A percentile compares a stretch with the other conserved stretches of the same genome.
phyloP scores from a whole-genome alignment of 1,140 invertebrate species.

The Bombus superbus region DNA sequence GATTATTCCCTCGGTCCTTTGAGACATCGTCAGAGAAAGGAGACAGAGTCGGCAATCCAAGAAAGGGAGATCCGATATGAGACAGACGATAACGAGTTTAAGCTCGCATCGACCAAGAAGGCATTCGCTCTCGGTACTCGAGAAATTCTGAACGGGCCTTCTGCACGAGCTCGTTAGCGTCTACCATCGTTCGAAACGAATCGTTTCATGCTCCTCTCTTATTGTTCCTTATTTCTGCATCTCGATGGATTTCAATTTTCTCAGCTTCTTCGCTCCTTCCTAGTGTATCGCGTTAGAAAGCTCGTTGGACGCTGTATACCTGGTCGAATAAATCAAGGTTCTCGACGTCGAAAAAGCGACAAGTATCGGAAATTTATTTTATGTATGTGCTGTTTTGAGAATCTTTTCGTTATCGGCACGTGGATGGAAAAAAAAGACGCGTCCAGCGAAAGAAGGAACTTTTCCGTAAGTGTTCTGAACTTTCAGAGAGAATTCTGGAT shows the following conservation, averaged over 20 bases:
- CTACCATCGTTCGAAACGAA: neutral
- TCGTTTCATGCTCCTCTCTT: neutral
- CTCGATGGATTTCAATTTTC: neutral
- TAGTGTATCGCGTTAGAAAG: neutral
- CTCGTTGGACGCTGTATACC: neutral
- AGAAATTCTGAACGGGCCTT: conserved; percentile 23
- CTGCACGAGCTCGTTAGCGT: conserved; percentile 22
- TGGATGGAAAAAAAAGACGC: too few relatives aligned
- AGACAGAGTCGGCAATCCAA: conserved; percentile 15
- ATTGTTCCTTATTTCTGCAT: conserved; percentile 4
- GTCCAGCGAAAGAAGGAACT: too few relatives aligned
- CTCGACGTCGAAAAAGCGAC: neutral
- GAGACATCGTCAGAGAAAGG: neutral
- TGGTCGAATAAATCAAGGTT: neutral
- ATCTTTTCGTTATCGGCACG: too few relatives aligned
- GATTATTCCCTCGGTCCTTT: conserved; percentile 11
- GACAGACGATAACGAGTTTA: conserved; percentile 45
- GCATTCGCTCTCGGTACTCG: neutral
- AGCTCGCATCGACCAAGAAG: conserved; percentile 22
- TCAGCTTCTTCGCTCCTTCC: neutral
- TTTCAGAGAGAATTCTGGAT: too few relatives aligned
- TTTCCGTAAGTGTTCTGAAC: too few relatives aligned
- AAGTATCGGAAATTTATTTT: neutral
- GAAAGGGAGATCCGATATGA: conserved; percentile 43
- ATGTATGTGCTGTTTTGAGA: too few relatives aligned